These are phyloP conservation scores for Hydriomena furcata DNA, from an alignment of 2,888 invertebrate genomes.

Conservation along the genomic window DNA sequence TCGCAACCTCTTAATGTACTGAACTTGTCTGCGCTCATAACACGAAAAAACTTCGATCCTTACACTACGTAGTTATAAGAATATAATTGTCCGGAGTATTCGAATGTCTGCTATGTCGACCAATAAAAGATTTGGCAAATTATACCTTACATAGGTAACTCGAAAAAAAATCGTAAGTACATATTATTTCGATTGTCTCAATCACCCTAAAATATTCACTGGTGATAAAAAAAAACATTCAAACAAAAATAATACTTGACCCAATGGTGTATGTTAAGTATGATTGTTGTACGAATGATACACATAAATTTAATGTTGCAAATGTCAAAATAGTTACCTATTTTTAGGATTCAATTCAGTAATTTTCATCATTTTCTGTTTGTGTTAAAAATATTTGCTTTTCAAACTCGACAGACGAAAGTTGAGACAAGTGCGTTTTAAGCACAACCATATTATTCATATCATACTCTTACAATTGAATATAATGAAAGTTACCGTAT, in stretches of 20 bases:
- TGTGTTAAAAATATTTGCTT: neutral
- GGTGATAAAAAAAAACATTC: neutral
- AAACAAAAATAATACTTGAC: conserved; percentile 1
- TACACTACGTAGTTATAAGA: conserved; percentile 16
- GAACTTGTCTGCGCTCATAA: conserved; percentile 26
- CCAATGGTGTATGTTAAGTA: neutral
- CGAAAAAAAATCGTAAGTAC: conserved; percentile 24
- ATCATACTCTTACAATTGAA: neutral
- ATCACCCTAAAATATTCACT: conserved; percentile 10
- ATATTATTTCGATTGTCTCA: conserved; percentile 12
- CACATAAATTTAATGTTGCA: conserved; percentile 1
- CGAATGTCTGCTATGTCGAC: conserved; percentile 22
- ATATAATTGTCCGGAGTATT: conserved; percentile 25
- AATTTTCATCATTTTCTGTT: too few species aligned
- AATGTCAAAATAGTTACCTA: too few species aligned
- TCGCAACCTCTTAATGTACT: conserved; percentile 29
- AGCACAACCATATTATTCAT: conserved; percentile 10
- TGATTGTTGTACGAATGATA: neutral
- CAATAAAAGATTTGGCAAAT: conserved; percentile 13
- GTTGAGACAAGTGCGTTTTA: neutral
- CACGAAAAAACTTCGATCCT: conserved; percentile 24
- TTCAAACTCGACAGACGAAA: neutral
- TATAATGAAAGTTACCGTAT: conserved; percentile 4
- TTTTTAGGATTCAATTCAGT: too few species aligned
- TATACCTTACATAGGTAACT: conserved; percentile 10